phyloP scores from a whole-genome alignment of 2,113 vertebrate species.

The human region GRCh38 chr6:72117001-72117500 shows the following conservation, averaged over 20 bases:
- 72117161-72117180: background rate
- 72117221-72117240: background rate
- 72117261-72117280: background rate
- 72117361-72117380: too few species aligned
- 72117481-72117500: too few species aligned
- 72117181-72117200: background rate
- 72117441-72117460: too few species aligned
- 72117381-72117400: too few species aligned
- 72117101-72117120: background rate
- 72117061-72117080: background rate
- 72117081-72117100: background rate
- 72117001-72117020: background rate
- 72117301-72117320: background rate
- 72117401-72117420: too few species aligned
- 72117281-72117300: background rate
- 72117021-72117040: background rate
- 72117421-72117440: too few species aligned
- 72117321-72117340: background rate
- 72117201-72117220: background rate
- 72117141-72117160: background rate
- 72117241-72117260: background rate
- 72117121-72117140: background rate
- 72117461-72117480: too few species aligned
- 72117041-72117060: background rate
- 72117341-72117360: background rate